A percentile compares a stretch with the other conserved stretches of the same genome.
Conservation (phyloP, 92 coral and sea anemone species). For the Blastomussa wellsi region DNA sequence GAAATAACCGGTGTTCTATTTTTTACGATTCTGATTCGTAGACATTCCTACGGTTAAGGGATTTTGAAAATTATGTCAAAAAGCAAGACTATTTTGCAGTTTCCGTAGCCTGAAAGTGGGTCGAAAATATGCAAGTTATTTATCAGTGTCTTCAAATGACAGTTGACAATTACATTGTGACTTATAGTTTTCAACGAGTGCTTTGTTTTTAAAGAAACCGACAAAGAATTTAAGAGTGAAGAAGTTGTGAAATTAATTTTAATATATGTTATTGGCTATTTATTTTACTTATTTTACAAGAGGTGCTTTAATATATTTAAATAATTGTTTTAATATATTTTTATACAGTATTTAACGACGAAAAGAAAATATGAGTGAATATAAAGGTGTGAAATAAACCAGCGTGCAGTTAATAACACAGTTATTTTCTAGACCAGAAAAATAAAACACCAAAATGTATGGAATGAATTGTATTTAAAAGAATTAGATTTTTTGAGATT, state of each 20-base stretch:
- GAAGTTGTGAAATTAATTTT: slow-evolving; percentile 10
- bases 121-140: not conserved
- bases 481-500: not conserved
- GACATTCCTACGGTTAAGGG: not conserved
- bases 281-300: slow-evolving; percentile 7
- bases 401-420: not conserved
- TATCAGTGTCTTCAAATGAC: not conserved
- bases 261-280: slow-evolving; percentile 29
- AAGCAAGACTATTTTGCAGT: not conserved
- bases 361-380: not conserved
- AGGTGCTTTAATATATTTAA: slow-evolving; percentile 42
- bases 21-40: not conserved
- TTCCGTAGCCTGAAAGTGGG: not conserved
- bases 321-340: slow-evolving; percentile 17
- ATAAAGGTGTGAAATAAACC: not conserved
- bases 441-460: not conserved
- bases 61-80: not conserved
- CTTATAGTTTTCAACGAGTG: not conserved
- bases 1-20: slow-evolving; percentile 2
- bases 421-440: not conserved
- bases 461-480: not conserved
- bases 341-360: slow-evolving; percentile 2
- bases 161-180: too few relatives aligned
- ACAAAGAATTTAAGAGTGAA: not conserved
- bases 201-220: not conserved